phyloP scores from a whole-genome alignment of 2,113 vertebrate genomes.

The Syngnathus floridae region DNA sequence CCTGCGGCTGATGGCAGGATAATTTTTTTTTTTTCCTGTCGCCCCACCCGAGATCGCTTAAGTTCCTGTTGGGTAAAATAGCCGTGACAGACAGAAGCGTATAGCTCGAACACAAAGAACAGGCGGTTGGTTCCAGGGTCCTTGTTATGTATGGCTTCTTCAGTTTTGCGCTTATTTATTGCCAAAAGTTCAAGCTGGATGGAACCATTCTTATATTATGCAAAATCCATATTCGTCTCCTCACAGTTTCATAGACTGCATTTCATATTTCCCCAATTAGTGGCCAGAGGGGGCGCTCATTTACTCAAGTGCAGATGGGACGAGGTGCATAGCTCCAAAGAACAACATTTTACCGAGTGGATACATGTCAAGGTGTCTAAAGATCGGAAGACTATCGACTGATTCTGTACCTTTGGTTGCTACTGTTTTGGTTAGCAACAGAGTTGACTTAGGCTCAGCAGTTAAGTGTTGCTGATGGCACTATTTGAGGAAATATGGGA shows the following conservation, averaged over 20 bases:
- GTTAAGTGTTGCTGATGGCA: conserved; percentile 2
- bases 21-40: conserved; percentile 39
- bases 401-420: background rate
- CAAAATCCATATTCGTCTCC: background rate
- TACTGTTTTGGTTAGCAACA: background rate
- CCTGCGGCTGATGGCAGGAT: conserved; percentile 82
- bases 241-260: background rate
- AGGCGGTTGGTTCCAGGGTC: conserved; percentile 35
- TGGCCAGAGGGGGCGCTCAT: background rate
- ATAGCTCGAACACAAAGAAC: conserved; percentile 49
- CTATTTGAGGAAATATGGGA: conserved; percentile 13
- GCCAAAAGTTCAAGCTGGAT: conserved; percentile 32
- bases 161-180: conserved; percentile 15
- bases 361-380: background rate
- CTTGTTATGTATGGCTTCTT: conserved; percentile 41
- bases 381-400: background rate
- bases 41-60: conserved; percentile 31
- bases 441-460: background rate
- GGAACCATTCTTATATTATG: background rate
- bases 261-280: background rate
- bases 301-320: background rate
- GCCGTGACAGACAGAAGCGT: conserved; percentile 51
- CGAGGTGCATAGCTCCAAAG: too few relatives aligned
- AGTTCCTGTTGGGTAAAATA: conserved; percentile 52
- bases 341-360: too few relatives aligned